Percentiles rank a stretch among this genome's conserved stretches.
Evolutionary conservation across 2,888 invertebrate species (phyloP).

Genomic region (Ennomos quercinarius): DNA sequence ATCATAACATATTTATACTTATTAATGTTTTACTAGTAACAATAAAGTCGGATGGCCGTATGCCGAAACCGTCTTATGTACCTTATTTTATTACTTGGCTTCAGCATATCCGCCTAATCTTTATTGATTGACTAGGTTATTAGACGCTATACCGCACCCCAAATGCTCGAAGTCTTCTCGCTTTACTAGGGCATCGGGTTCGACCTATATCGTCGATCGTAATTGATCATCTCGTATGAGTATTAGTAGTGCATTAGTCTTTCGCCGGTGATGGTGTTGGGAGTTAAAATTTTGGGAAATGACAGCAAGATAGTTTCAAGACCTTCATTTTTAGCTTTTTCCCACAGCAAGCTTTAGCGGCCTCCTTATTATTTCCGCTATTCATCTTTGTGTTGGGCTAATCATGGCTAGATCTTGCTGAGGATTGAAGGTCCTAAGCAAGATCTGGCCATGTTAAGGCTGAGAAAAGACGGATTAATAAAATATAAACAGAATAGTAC

Average conservation of each 20-base stretch:
- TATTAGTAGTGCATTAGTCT: slow-evolving; percentile 4
- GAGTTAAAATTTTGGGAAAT: neutral
- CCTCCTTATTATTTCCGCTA: too few relatives aligned
- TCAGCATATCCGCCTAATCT: slow-evolving; percentile 22
- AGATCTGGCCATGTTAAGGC: too few relatives aligned
- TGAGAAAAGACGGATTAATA: too few relatives aligned
- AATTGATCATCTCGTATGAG: slow-evolving; percentile 70
- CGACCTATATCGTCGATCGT: slow-evolving; percentile 63
- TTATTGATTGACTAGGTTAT: slow-evolving; percentile 42
- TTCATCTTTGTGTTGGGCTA: too few relatives aligned
- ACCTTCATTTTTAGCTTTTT: too few relatives aligned
- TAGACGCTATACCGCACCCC: slow-evolving; percentile 47
- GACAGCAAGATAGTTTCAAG: too few relatives aligned
- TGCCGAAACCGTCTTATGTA: slow-evolving; percentile 5
- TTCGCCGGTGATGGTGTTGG: neutral
- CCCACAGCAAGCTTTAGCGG: too few relatives aligned
- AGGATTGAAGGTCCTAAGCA: too few relatives aligned
- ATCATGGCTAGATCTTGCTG: too few relatives aligned
- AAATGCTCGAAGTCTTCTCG: slow-evolving; percentile 49
- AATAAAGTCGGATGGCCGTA: slow-evolving; percentile 1
- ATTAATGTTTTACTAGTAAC: neutral
- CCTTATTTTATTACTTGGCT: neutral
- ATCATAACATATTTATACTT: too few relatives aligned
- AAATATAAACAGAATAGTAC: too few relatives aligned
- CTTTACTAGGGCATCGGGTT: slow-evolving; percentile 61